Conservation (phyloP, 1,140 invertebrate genomes). For the Dreissena rostriformis region DNA sequence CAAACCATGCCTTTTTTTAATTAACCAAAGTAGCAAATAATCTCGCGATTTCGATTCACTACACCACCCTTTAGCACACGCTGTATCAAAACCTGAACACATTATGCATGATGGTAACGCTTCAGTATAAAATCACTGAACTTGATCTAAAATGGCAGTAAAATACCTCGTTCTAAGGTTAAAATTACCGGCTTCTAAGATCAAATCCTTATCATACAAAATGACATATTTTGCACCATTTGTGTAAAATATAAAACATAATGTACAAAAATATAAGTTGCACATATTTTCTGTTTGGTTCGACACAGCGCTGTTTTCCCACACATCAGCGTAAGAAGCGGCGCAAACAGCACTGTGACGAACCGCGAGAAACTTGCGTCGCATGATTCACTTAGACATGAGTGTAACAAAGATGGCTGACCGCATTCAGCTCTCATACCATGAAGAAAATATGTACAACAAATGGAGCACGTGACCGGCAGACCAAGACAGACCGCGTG, state of each 20-base stretch:
- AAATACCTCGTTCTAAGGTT: too few relatives aligned
- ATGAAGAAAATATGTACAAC: slow-evolving; percentile 1
- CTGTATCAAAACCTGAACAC: background rate
- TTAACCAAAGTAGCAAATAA: too few relatives aligned
- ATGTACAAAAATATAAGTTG: background rate
- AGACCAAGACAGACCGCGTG: too few relatives aligned
- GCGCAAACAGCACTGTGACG: too few relatives aligned
- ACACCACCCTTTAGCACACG: background rate
- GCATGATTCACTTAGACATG: background rate
- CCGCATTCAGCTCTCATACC: background rate
- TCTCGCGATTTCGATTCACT: background rate
- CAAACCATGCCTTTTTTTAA: too few relatives aligned
- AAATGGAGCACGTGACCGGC: too few relatives aligned
- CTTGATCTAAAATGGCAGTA: too few relatives aligned
- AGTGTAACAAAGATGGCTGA: background rate
- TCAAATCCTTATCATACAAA: background rate
- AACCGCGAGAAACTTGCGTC: too few relatives aligned
- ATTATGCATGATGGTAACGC: background rate
- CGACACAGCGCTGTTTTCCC: too few relatives aligned
- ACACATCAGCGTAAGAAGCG: too few relatives aligned
- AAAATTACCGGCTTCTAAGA: too few relatives aligned
- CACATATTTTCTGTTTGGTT: background rate
- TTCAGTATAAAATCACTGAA: background rate
- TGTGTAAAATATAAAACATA: slow-evolving; percentile 2
- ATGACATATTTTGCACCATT: background rate